Evolutionary conservation across 2,797 vertebrate species (phyloP).

Genomic region (Anomalospiza imberbis): DNA sequence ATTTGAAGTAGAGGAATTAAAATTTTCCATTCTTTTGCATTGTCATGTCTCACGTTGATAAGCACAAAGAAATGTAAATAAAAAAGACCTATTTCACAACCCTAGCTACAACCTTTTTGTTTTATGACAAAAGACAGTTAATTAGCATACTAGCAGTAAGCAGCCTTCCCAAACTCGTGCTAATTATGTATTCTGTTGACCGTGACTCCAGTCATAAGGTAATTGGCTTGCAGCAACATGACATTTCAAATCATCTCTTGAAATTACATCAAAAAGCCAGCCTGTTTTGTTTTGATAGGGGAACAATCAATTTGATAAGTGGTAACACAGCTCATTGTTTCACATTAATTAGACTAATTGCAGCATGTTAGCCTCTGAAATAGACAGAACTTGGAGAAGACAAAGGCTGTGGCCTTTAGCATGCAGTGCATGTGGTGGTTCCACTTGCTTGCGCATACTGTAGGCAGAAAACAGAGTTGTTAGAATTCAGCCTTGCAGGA

Average conservation of each 20-base stretch:
- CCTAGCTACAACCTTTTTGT: slow-evolving; percentile 77
- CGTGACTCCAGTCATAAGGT: slow-evolving; percentile 87
- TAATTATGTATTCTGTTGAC: slow-evolving; percentile 90
- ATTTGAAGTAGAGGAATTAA: slow-evolving; percentile 70
- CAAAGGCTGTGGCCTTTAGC: slow-evolving; percentile 81
- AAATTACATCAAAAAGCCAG: slow-evolving; percentile 90
- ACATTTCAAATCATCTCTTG: slow-evolving; percentile 92
- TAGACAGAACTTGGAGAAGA: slow-evolving; percentile 81
- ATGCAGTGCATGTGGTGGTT: slow-evolving; percentile 69
- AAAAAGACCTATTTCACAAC: slow-evolving; percentile 79
- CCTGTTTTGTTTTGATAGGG: slow-evolving; percentile 89
- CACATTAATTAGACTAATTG: slow-evolving; percentile 94
- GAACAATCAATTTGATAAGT: slow-evolving; percentile 95
- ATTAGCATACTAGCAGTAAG: slow-evolving; percentile 86
- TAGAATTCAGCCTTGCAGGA: slow-evolving; percentile 69
- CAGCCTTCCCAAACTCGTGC: slow-evolving; percentile 82
- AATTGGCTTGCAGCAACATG: slow-evolving; percentile 92
- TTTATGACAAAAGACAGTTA: slow-evolving; percentile 86
- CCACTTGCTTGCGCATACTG: slow-evolving; percentile 69
- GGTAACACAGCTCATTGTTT: slow-evolving; percentile 90
- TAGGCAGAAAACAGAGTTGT: slow-evolving; percentile 71
- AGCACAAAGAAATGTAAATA: slow-evolving; percentile 81
- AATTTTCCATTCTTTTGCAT: slow-evolving; percentile 76
- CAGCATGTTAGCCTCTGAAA: slow-evolving; percentile 85
- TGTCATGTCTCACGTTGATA: slow-evolving; percentile 76